A percentile compares a stretch with the other conserved stretches of the same genome.
phyloP scores from a whole-genome alignment of 1,140 invertebrate species.

The Drosophila kohkoa region DNA sequence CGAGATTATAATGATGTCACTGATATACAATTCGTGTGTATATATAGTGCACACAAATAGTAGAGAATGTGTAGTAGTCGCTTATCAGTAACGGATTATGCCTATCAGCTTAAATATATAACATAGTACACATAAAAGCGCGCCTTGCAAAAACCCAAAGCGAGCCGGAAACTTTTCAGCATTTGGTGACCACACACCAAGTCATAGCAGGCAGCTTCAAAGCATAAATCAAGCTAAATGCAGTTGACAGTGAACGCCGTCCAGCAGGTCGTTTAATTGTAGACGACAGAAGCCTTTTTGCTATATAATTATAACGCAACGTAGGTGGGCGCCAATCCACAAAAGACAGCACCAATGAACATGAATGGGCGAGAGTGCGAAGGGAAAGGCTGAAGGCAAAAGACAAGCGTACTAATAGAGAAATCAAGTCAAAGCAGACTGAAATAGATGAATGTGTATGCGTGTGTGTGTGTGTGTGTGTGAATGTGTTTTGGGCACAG shows the following conservation, averaged over 20 bases:
- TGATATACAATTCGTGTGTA: background rate
- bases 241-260: slow-evolving; percentile 49
- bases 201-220: slow-evolving; percentile 56
- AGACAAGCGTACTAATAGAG: slow-evolving; percentile 60
- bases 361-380: background rate
- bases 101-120: background rate
- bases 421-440: slow-evolving; percentile 63
- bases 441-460: slow-evolving; percentile 6
- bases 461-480: slow-evolving; percentile 4
- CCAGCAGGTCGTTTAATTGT: slow-evolving; percentile 69
- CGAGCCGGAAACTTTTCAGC: background rate
- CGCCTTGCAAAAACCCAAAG: background rate
- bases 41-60: background rate
- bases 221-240: slow-evolving; percentile 70
- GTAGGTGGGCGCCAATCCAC: slow-evolving; percentile 69
- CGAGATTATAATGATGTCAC: slow-evolving; percentile 47
- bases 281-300: slow-evolving; percentile 75
- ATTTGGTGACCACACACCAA: slow-evolving; percentile 40
- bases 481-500: slow-evolving; percentile 19
- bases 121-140: background rate
- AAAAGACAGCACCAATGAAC: background rate
- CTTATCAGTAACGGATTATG: background rate
- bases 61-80: background rate
- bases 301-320: slow-evolving; percentile 73
- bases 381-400: slow-evolving; percentile 14